Evolutionary conservation across 2,113 vertebrate genomes (phyloP).

Genomic region (Antidorcas marsupialis): DNA sequence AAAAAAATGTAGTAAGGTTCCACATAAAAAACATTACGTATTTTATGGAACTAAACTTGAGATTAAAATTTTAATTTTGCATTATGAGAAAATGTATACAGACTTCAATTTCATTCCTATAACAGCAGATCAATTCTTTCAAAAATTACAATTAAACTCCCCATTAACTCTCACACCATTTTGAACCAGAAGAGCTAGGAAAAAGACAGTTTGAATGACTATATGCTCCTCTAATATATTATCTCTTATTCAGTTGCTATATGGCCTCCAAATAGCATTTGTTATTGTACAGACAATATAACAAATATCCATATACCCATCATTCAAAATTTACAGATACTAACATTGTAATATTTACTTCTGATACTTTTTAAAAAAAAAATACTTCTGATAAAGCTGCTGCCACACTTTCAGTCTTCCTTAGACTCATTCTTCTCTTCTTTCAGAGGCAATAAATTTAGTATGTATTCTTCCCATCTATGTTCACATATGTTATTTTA

Average conservation of each 20-base stretch:
- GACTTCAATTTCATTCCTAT: constrained; percentile 1
- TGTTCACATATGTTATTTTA: not conserved
- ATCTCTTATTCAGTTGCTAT: not conserved
- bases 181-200: not conserved
- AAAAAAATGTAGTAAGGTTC: not conserved
- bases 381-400: not conserved
- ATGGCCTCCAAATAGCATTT: not conserved
- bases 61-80: constrained; percentile 17
- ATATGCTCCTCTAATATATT: not conserved
- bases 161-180: not conserved
- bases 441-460: not conserved
- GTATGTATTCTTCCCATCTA: not conserved
- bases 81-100: not conserved
- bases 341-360: not conserved
- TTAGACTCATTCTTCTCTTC: not conserved
- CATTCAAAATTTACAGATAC: not conserved
- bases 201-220: not conserved
- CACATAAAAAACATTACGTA: not conserved
- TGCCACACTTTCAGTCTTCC: not conserved
- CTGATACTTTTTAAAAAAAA: not conserved
- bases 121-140: not conserved
- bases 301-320: not conserved
- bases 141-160: constrained; percentile 4
- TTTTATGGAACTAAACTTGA: not conserved
- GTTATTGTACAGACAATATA: not conserved